Conservation (phyloP, 2,113 vertebrate species). For the Aleadryas rufinucha region DNA sequence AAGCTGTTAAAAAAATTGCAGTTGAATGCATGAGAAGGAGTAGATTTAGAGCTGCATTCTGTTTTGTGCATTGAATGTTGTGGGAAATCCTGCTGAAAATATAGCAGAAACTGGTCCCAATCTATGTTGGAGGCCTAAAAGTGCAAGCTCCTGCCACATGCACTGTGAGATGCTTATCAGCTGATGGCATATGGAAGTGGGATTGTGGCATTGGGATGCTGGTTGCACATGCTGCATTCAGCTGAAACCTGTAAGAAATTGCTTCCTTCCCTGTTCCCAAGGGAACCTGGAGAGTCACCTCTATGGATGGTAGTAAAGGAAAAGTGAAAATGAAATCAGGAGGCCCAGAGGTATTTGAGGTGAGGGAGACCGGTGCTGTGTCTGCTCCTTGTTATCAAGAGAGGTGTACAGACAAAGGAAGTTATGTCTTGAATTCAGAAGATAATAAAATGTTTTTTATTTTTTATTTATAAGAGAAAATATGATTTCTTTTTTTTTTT, state of each 20-base stretch:
- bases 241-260: neutral
- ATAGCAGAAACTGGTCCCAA: neutral
- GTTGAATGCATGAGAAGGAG: neutral
- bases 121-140: neutral
- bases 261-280: neutral
- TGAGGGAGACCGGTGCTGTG: neutral
- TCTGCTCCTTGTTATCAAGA: neutral
- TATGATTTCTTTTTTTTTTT: neutral
- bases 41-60: neutral
- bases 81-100: neutral
- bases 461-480: neutral
- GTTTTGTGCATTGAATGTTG: neutral
- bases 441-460: neutral
- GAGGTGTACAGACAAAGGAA: neutral
- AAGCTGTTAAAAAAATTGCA: neutral
- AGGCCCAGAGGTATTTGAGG: neutral
- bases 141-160: neutral
- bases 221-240: rapidly evolving
- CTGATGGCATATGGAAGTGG: rapidly evolving
- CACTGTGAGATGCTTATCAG: rapidly evolving
- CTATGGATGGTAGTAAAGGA: neutral
- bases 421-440: neutral
- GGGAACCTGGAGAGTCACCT: neutral
- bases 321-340: neutral
- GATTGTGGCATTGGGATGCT: neutral